Conservation (phyloP, 2,888 invertebrate species). For the Drosophila paranaensis region DNA sequence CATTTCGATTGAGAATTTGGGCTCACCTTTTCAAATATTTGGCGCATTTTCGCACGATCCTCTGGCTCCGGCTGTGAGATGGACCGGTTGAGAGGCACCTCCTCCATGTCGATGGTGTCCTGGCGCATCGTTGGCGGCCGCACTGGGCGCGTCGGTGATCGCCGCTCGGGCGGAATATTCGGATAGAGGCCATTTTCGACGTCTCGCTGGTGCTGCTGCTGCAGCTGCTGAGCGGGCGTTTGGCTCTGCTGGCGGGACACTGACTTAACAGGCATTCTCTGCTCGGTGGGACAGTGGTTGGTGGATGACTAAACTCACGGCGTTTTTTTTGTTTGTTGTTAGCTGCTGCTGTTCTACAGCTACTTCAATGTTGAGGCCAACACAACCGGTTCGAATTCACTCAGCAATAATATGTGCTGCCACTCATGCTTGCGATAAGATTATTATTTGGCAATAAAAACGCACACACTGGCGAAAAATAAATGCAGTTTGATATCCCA, state of each 20-base stretch:
- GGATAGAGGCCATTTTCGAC: constrained; percentile 81
- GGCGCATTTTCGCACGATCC: constrained; percentile 75
- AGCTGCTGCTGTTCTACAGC: constrained; percentile 1
- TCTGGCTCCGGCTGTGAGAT: constrained; percentile 72
- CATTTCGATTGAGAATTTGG: background rate
- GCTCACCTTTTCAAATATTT: constrained; percentile 81
- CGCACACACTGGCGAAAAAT: constrained; percentile 12
- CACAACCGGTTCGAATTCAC: constrained; percentile 13
- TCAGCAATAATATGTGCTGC: constrained; percentile 44
- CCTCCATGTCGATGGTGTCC: constrained; percentile 82
- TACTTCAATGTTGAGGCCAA: constrained; percentile 25
- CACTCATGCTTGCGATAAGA: constrained; percentile 73
- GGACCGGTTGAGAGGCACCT: constrained; percentile 75
- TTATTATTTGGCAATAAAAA: constrained; percentile 56
- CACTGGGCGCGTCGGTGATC: constrained; percentile 52
- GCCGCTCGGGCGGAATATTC: constrained; percentile 67
- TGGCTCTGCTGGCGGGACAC: constrained; percentile 66
- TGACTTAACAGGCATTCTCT: constrained; percentile 63
- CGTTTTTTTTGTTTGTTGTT: constrained; percentile 13
- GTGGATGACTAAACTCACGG: background rate
- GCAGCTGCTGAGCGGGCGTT: constrained; percentile 73
- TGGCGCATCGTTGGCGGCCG: constrained; percentile 78
- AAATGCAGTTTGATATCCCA: constrained; percentile 9
- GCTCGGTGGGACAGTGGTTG: background rate
- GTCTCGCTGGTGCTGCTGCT: constrained; percentile 73